phyloP scores from a whole-genome alignment of 2,888 invertebrate genomes.

The Rutpela maculata region DNA sequence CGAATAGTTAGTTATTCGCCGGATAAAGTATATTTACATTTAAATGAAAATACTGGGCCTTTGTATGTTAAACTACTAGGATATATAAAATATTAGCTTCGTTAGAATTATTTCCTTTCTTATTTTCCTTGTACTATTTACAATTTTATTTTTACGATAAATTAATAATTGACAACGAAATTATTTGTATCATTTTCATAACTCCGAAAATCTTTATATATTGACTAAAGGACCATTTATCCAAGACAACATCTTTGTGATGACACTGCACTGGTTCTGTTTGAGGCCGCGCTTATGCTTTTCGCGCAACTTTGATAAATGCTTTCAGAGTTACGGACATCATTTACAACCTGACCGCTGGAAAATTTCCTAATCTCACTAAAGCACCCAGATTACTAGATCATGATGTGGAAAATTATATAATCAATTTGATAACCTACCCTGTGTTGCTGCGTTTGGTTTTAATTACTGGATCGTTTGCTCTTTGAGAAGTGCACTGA shows the following conservation, averaged over 20 bases:
- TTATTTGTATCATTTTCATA: background rate
- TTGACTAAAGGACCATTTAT: background rate
- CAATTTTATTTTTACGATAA: too few relatives aligned
- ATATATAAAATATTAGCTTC: too few relatives aligned
- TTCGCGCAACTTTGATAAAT: slow-evolving; percentile 55
- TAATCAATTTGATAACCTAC: slow-evolving; percentile 54
- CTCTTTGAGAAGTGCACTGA: background rate
- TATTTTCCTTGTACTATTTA: too few relatives aligned
- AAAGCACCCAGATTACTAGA: slow-evolving; percentile 47
- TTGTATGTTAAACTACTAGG: too few relatives aligned
- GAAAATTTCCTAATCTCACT: slow-evolving; percentile 54
- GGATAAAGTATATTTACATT: too few relatives aligned
- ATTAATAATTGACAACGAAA: too few relatives aligned
- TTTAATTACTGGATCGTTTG: slow-evolving; percentile 28
- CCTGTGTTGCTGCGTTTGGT: slow-evolving; percentile 45
- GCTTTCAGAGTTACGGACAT: slow-evolving; percentile 44
- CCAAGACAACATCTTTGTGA: background rate
- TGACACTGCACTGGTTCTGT: slow-evolving; percentile 17
- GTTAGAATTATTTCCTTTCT: too few relatives aligned
- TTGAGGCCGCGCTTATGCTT: slow-evolving; percentile 26
- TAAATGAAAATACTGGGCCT: too few relatives aligned
- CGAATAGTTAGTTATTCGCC: too few relatives aligned
- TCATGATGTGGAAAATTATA: slow-evolving; percentile 54
- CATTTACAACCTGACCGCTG: slow-evolving; percentile 55
- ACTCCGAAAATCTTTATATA: background rate